Base-by-base conservation (phyloP, 1,140 invertebrate species). In the Pectinophora gossypiella region DNA sequence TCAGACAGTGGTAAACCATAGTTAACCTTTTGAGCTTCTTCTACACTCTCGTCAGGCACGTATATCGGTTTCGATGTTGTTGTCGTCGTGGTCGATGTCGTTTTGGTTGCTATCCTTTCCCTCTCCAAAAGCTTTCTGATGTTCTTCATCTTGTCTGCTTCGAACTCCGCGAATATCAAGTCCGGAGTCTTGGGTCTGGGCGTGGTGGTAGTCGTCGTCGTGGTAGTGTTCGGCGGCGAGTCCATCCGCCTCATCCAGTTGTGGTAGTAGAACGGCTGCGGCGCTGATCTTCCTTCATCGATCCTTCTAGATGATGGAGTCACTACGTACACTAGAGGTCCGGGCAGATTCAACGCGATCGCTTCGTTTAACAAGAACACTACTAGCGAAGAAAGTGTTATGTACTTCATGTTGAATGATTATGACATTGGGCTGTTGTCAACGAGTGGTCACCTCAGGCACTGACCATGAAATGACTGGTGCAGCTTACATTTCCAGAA, bases 181-280 rank as follows among this genome's bases (percentile, higher is more conserved):
- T 87, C 84, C 3, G 76, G 84, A 3, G 81, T 82, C 48, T 75
- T 75, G n/a, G 65, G 55, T 6, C 54, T 58, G 6, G 66, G 47
- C 15, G 64, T 56, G 4, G 56, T 60, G 4, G 68, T 68, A 0
- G 71, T 76, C 1, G 71, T 65, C 4, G 72, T 72, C 1, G 64
- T 55, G 2, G 72, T 71, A 3, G 45, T 19, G 44, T 77, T 74
- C 9, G 56, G 35, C 19, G 56, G 61, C 0, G 70, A 54, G 27
- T 87, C 83, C 72, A 87, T 85, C 54, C 83, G 68, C 64, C 70
- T 64, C 61, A 76, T 79, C 84, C 84, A 87, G 51, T 79, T 84
- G 35, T 73, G 74, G 51, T 87, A 87, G 47, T 87, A 87, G 48
- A 85, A 87, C 5, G 83, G 42, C 16, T 40, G 10, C n/a, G 36